These are phyloP conservation scores for Choristoneura fumiferana DNA, from an alignment of 1,140 invertebrate species.

Conservation along the genomic window DNA sequence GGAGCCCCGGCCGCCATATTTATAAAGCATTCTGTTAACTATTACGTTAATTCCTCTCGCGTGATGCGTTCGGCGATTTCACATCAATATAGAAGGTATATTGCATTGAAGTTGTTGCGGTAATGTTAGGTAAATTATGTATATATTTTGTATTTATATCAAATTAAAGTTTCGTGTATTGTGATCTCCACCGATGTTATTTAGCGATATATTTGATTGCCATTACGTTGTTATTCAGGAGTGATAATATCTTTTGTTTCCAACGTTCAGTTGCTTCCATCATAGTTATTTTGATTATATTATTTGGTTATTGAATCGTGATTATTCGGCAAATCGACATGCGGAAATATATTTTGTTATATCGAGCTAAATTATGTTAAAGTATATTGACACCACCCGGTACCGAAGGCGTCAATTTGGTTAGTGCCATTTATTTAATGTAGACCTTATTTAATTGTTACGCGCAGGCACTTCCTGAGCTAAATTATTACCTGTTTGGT, in stretches of 20 bases:
- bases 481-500: conserved; percentile 67
- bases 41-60: conserved; percentile 60
- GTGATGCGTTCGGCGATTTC: conserved; percentile 65
- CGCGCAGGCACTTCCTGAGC: conserved; percentile 59
- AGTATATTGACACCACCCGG: conserved; percentile 58
- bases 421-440: conserved; percentile 77
- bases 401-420: conserved; percentile 68
- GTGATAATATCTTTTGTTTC: conserved; percentile 54
- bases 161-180: conserved; percentile 70
- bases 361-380: conserved; percentile 54
- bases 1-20: conserved; percentile 27
- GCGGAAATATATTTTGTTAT: conserved; percentile 55
- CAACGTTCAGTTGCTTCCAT: conserved; percentile 69
- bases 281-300: conserved; percentile 64
- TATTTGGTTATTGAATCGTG: conserved; percentile 62
- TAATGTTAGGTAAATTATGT: conserved; percentile 67
- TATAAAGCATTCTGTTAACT: conserved; percentile 61
- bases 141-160: conserved; percentile 77
- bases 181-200: conserved; percentile 78
- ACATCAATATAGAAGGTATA: conserved; percentile 70
- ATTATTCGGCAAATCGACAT: conserved; percentile 52
- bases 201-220: conserved; percentile 75
- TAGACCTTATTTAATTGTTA: conserved; percentile 67
- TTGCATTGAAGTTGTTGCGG: conserved; percentile 71
- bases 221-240: conserved; percentile 70